Base-by-base conservation (phyloP, 2,113 vertebrate species). In the Lepisosteus oculatus region DNA sequence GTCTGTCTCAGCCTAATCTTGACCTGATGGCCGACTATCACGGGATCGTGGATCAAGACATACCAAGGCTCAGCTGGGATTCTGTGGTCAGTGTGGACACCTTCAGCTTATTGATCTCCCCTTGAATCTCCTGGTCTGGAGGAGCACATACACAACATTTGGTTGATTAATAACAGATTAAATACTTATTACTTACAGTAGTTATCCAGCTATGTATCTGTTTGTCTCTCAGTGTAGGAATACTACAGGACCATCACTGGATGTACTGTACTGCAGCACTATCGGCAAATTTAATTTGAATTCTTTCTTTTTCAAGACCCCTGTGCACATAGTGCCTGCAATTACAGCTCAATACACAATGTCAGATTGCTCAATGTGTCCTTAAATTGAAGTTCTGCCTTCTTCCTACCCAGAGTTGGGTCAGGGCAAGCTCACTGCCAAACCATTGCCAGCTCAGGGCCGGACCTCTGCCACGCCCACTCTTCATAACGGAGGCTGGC, bases 21-120 rank as follows among this genome's bases (percentile, higher is more conserved):
- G 29, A 29, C 29, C 29, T 29, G 6, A 42, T 17, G 17, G 17
- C 51, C 3, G 51, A 11, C 47, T 15, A 9, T 9, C 15, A 54
- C 56, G 3, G 6, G 43, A 56, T 9, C 13, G 43, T 67, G 4
- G n/a, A 14, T 29, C 4, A 13, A 15, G 8, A 73, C 56, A 3
- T 29, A 73, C 72, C 65, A n/a, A 29, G 61, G 43, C 3, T 3
- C 17, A 73, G 65, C 65, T 68, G 65, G 3, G 12, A 7, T 61
- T 61, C 56, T n/a, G 44, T 13, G 7, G 0, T 54, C 43, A 61
- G 43, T 56, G 68, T 6, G 14, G 72, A 73, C 17, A 42, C 6
- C 61, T 68, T 73, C 29, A 73, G 55, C 44, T 51, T 54, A 45
- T 59, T 73, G 44, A 73, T 73, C 14, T 68, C 43, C 62, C 13